These are phyloP conservation scores for Lamproptera curius DNA, from an alignment of 2,888 invertebrate genomes.

Conservation along the genomic window DNA sequence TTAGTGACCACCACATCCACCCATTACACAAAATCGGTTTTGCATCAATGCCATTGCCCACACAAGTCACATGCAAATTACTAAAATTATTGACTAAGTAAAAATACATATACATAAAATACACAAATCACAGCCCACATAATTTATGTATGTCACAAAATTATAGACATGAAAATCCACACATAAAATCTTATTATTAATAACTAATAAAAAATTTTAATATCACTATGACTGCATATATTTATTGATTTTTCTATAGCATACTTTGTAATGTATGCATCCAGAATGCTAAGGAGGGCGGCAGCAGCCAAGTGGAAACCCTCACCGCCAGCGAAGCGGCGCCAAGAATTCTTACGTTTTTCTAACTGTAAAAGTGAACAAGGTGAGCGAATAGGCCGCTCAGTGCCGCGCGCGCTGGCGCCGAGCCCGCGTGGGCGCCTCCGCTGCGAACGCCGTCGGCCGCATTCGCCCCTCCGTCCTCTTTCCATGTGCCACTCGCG, in stretches of 20 bases:
- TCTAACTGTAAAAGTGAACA: constrained; percentile 68
- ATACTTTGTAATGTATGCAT: no score
- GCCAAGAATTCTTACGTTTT: constrained; percentile 40
- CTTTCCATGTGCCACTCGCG: constrained; percentile 12
- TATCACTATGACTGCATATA: no score
- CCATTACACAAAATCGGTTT: no score
- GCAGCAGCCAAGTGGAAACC: constrained; percentile 51
- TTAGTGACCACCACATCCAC: no score
- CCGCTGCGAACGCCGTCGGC: constrained; percentile 13
- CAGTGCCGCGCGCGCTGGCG: constrained; percentile 24
- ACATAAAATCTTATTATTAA: no score
- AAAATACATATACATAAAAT: not conserved
- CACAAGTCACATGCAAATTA: not conserved
- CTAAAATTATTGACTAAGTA: not conserved
- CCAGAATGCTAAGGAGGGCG: constrained; percentile 1
- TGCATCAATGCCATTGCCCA: constrained; percentile 6
- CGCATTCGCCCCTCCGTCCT: constrained; percentile 23
- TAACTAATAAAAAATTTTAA: no score
- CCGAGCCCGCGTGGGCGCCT: constrained; percentile 29
- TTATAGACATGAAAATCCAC: no score
- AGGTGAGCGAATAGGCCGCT: constrained; percentile 50
- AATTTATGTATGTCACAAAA: not conserved
- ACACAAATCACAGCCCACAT: not conserved
- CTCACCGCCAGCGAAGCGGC: constrained; percentile 46
- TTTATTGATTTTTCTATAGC: no score